phyloP scores from a whole-genome alignment of 2,888 invertebrate genomes.

The Ctenicera cuprea region DNA sequence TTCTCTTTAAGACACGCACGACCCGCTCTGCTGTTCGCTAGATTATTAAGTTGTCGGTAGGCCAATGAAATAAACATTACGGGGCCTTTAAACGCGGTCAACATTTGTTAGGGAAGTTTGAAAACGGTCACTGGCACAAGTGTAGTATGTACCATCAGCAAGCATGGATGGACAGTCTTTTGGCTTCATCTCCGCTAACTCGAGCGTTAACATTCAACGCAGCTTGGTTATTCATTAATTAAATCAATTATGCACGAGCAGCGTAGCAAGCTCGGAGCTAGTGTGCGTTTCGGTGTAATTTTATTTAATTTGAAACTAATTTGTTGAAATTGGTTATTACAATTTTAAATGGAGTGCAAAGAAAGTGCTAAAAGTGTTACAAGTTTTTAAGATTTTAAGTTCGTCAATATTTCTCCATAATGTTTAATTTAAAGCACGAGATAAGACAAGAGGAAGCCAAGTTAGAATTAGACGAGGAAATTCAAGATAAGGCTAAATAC shows the following conservation, averaged over 20 bases:
- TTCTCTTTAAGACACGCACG: constrained; percentile 22
- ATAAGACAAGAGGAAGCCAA: not conserved
- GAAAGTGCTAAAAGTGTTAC: not conserved
- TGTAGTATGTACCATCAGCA: constrained; percentile 31
- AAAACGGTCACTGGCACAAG: constrained; percentile 37
- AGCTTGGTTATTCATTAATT: constrained; percentile 10
- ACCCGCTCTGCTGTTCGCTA: constrained; percentile 8
- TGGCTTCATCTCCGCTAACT: not conserved
- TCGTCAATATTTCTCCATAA: not conserved
- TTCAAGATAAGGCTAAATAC: not conserved
- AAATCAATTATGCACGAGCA: constrained; percentile 4
- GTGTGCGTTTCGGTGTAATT: not conserved
- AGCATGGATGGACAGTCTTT: constrained; percentile 23
- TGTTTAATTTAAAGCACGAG: constrained; percentile 10
- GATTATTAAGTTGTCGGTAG: constrained; percentile 28
- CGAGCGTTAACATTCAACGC: not conserved
- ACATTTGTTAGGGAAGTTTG: constrained; percentile 29
- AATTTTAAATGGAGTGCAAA: not conserved
- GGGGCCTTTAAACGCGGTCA: constrained; percentile 23
- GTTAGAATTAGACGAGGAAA: not conserved
- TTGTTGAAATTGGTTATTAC: not conserved
- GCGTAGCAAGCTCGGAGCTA: not conserved
- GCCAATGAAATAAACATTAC: constrained; percentile 32
- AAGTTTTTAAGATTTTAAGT: no score
- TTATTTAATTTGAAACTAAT: no score